These are phyloP conservation scores for Phymatocera aterrima DNA, from an alignment of 2,888 invertebrate species.

Conservation along the genomic window DNA sequence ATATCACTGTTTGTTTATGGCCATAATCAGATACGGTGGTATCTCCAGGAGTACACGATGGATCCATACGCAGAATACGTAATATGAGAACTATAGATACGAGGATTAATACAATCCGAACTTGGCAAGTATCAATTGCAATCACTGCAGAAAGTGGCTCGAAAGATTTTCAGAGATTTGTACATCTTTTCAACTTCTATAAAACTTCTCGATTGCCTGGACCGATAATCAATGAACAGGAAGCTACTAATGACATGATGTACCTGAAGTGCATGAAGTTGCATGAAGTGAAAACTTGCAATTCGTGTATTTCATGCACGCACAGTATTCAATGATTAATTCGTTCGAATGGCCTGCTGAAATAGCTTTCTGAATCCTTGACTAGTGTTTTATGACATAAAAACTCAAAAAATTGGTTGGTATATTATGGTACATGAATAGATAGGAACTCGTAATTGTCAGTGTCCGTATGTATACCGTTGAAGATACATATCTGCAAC, in stretches of 20 bases:
- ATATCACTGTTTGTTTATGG: neutral
- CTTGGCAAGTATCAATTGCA: too few species aligned
- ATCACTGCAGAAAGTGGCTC: too few species aligned
- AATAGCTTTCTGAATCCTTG: neutral
- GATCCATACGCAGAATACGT: neutral
- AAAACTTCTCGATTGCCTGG: neutral
- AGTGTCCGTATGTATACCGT: neutral
- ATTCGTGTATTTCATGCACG: too few species aligned
- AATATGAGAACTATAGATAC: neutral
- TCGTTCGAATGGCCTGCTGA: neutral
- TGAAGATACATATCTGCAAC: neutral
- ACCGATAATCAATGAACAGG: neutral
- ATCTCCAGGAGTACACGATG: neutral
- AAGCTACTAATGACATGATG: too few species aligned
- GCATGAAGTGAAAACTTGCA: too few species aligned
- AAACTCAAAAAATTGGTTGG: neutral
- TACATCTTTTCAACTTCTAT: neutral
- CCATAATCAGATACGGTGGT: neutral
- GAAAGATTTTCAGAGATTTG: neutral
- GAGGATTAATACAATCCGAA: too few species aligned
- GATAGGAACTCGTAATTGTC: neutral
- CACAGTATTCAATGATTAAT: too few species aligned
- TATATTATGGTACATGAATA: neutral
- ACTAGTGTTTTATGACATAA: neutral
- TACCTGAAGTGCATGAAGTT: too few species aligned